phyloP scores from a whole-genome alignment of 2,113 vertebrate species.

The Thymallus thymallus region DNA sequence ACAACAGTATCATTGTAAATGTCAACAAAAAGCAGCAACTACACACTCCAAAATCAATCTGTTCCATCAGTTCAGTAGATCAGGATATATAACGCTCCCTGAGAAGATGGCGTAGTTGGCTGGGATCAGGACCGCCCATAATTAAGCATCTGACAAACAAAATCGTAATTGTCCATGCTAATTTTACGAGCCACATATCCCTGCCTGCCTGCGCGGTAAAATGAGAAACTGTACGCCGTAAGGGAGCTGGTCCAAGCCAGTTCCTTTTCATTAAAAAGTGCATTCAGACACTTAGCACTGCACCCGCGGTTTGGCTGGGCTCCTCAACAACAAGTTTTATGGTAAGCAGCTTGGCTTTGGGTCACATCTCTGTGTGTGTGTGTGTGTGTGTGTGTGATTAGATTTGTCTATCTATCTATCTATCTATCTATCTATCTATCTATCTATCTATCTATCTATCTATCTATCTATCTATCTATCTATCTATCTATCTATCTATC shows the following conservation, averaged over 20 bases:
- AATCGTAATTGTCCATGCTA: slow-evolving; percentile 13
- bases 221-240: too few species aligned
- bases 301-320: slow-evolving; percentile 40
- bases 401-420: too few species aligned
- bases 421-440: too few species aligned
- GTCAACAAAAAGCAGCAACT: too few species aligned
- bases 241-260: slow-evolving; percentile 19
- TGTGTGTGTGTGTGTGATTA: background rate
- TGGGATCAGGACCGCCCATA: slow-evolving; percentile 25
- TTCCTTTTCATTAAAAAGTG: slow-evolving; percentile 11
- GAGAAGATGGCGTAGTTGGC: background rate
- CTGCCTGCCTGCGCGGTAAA: too few species aligned
- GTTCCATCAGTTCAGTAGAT: too few species aligned
- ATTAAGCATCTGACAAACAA: slow-evolving; percentile 5
- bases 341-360: slow-evolving; percentile 32
- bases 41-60: too few species aligned
- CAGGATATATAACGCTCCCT: background rate
- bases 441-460: too few species aligned
- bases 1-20: too few species aligned
- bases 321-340: slow-evolving; percentile 48
- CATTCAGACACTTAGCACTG: slow-evolving; percentile 29
- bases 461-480: too few species aligned
- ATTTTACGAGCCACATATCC: slow-evolving; percentile 1
- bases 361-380: slow-evolving; percentile 25
- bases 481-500: too few species aligned